phyloP scores from a whole-genome alignment of 2,888 invertebrate species.

The Deilephila porcellus region DNA sequence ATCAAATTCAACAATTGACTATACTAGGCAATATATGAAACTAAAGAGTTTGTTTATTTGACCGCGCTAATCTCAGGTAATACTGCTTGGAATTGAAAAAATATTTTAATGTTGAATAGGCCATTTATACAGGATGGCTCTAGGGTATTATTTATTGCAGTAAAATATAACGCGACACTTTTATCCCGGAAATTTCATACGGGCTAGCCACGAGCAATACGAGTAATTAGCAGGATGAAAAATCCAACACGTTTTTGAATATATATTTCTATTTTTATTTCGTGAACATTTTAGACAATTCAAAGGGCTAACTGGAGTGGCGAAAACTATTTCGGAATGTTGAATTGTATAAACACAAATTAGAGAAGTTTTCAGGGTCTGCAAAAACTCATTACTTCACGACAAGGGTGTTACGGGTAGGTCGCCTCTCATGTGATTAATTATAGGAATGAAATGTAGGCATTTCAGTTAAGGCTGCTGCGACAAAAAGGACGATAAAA shows the following conservation, averaged over 20 bases:
- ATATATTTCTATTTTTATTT: neutral
- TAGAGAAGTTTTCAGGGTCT: conserved; percentile 12
- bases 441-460: conserved; percentile 14
- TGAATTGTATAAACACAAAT: conserved; percentile 18
- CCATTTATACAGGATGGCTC: too few species aligned
- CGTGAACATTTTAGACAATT: neutral
- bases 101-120: too few species aligned
- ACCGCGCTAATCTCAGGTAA: too few species aligned
- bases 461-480: neutral
- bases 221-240: neutral
- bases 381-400: conserved; percentile 14
- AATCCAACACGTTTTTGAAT: neutral
- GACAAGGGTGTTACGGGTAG: conserved; percentile 7
- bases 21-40: too few species aligned
- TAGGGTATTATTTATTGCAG: too few species aligned
- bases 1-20: too few species aligned
- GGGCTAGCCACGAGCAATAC: neutral
- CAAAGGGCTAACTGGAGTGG: neutral
- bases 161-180: too few species aligned
- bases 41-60: too few species aligned
- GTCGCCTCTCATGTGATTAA: conserved; percentile 12
- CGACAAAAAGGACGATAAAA: neutral
- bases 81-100: too few species aligned
- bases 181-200: neutral
- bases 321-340: conserved; percentile 13